Conservation (phyloP, 2,113 vertebrate species). For the Brachyistius frenatus region DNA sequence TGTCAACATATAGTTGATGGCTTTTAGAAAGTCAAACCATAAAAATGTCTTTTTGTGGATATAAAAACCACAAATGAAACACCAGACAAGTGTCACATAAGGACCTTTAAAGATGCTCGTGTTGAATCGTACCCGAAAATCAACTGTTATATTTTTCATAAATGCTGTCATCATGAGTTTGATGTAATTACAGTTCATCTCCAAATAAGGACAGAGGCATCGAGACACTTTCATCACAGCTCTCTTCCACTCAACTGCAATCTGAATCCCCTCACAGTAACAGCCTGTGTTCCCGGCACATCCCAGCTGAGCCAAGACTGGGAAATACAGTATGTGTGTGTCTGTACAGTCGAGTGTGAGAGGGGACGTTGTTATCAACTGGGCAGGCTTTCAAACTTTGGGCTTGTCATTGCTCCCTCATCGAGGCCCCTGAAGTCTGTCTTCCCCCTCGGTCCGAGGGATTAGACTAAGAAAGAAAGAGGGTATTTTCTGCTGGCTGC, state of each 20-base stretch:
- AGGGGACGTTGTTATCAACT: slow-evolving; percentile 47
- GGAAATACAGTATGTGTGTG: slow-evolving; percentile 39
- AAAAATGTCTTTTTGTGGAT: too few species aligned
- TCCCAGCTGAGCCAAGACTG: neutral
- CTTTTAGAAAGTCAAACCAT: neutral
- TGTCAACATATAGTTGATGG: neutral
- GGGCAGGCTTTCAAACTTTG: slow-evolving; percentile 50
- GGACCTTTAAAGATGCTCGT: too few species aligned
- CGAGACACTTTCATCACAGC: neutral
- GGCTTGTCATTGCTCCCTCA: slow-evolving; percentile 33
- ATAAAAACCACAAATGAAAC: too few species aligned
- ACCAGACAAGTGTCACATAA: too few species aligned
- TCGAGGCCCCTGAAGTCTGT: slow-evolving; percentile 20
- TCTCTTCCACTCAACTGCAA: neutral
- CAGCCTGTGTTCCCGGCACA: slow-evolving; percentile 28
- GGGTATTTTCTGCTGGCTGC: slow-evolving; percentile 54
- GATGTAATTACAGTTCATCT: too few species aligned
- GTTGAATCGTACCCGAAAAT: too few species aligned
- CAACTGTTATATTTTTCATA: too few species aligned
- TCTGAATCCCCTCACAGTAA: slow-evolving; percentile 56
- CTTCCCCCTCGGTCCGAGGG: slow-evolving; percentile 4
- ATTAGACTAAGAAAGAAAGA: slow-evolving; percentile 52
- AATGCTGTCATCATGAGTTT: too few species aligned
- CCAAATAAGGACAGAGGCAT: too few species aligned
- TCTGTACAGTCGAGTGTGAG: slow-evolving; percentile 44